phyloP scores from a whole-genome alignment of 1,140 invertebrate genomes.

The Habropoda laboriosa region DNA sequence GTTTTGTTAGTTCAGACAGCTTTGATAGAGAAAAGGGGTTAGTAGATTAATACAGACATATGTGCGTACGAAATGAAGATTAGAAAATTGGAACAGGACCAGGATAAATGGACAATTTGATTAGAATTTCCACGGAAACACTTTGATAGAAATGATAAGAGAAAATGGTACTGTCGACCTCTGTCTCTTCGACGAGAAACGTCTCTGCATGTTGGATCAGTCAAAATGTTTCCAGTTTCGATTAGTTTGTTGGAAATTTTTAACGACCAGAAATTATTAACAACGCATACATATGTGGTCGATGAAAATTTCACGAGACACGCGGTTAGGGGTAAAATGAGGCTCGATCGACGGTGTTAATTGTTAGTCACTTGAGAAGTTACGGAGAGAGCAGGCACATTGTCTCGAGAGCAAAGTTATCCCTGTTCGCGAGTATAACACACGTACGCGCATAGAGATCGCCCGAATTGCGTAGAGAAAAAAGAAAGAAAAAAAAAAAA shows the following conservation, averaged over 20 bases:
- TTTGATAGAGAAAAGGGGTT: not conserved
- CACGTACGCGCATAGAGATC: too few species aligned
- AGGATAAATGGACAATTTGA: not conserved
- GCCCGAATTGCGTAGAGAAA: not conserved
- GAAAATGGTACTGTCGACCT: slow-evolving; percentile 12
- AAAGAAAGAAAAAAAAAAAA: not conserved
- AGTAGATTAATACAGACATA: not conserved
- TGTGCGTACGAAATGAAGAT: not conserved
- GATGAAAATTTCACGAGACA: not conserved
- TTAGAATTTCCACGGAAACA: slow-evolving; percentile 22
- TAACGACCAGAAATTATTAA: not conserved
- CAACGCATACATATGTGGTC: not conserved
- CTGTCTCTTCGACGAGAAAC: slow-evolving; percentile 21
- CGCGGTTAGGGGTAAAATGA: slow-evolving; percentile 25
- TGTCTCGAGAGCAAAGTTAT: slow-evolving; percentile 39
- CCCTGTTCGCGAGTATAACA: slow-evolving; percentile 23
- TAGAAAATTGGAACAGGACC: slow-evolving; percentile 1
- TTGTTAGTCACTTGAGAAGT: slow-evolving; percentile 35
- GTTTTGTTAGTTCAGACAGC: not conserved
- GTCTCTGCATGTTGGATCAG: not conserved
- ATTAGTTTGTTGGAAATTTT: not conserved
- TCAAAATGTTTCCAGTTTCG: slow-evolving; percentile 45
- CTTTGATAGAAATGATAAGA: slow-evolving; percentile 25
- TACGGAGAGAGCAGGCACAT: not conserved
- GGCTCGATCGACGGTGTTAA: slow-evolving; percentile 68